These are phyloP conservation scores for Brachionus rubens DNA, from an alignment of 1,140 invertebrate species.

Conservation along the genomic window DNA sequence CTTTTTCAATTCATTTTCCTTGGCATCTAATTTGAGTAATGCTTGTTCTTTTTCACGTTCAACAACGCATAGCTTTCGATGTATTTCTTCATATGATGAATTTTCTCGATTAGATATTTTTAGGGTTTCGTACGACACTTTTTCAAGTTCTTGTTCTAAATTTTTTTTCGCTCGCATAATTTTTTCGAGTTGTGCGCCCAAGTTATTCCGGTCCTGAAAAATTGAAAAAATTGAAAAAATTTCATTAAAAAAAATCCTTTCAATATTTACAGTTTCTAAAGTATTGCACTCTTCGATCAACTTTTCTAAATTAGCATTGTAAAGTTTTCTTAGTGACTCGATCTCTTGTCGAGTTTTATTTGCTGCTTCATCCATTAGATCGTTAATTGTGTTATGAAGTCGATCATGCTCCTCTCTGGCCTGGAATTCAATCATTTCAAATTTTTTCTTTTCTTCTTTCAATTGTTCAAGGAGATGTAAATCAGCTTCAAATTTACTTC, in stretches of 20 bases:
- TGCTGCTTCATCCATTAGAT: constrained; percentile 30
- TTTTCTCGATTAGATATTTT: not conserved
- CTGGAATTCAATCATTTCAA: constrained; percentile 6
- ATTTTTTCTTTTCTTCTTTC: constrained; percentile 37
- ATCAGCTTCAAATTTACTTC: not conserved
- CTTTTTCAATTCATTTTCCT: constrained; percentile 27
- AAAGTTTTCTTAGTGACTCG: constrained; percentile 35
- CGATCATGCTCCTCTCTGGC: constrained; percentile 21
- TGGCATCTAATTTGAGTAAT: constrained; percentile 13
- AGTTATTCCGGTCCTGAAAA: constrained; percentile 25
- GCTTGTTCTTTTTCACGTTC: constrained; percentile 44
- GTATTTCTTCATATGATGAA: constrained; percentile 10
- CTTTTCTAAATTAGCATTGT: constrained; percentile 37
- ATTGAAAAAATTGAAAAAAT: not conserved
- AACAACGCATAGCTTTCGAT: not conserved
- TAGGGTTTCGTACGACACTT: not conserved
- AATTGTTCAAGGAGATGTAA: not conserved
- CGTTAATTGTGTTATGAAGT: constrained; percentile 8
- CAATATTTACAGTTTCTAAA: constrained; percentile 39
- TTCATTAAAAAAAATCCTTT: not conserved
- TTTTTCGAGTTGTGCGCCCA: constrained; percentile 19
- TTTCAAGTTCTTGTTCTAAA: constrained; percentile 42
- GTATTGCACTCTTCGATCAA: constrained; percentile 31
- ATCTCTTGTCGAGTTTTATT: constrained; percentile 33
- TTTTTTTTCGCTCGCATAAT: constrained; percentile 11